A percentile compares a stretch with the other conserved stretches of the same genome.
Evolutionary conservation across 2,888 invertebrate genomes (phyloP).

Genomic region (Apomyelois bistriatella): DNA sequence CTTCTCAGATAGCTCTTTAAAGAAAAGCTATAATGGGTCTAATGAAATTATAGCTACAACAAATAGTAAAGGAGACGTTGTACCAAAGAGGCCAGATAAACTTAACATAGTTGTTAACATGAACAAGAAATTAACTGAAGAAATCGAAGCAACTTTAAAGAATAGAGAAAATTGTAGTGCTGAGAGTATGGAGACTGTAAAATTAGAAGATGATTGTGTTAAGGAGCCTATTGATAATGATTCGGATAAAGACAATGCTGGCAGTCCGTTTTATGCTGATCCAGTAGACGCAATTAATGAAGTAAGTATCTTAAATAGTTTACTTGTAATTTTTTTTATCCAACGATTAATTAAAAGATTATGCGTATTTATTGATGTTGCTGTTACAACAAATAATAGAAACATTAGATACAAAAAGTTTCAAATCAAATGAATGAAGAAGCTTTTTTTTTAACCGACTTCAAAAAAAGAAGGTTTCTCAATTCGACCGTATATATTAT

Average conservation of each 20-base stretch:
- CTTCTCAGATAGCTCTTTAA: slow-evolving; percentile 57
- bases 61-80: slow-evolving; percentile 69
- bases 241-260: slow-evolving; percentile 82
- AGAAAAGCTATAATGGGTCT: slow-evolving; percentile 62
- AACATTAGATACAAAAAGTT: too few relatives aligned
- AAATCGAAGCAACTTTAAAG: slow-evolving; percentile 68
- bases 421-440: too few relatives aligned
- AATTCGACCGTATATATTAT: too few relatives aligned
- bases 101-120: slow-evolving; percentile 68
- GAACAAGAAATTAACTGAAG: slow-evolving; percentile 73
- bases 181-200: slow-evolving; percentile 75
- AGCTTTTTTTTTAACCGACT: too few relatives aligned
- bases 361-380: too few relatives aligned
- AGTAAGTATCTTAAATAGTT: slow-evolving; percentile 41
- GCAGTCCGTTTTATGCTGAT: slow-evolving; percentile 93
- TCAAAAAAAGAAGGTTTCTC: too few relatives aligned
- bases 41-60: slow-evolving; percentile 72
- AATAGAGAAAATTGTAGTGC: slow-evolving; percentile 58
- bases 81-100: slow-evolving; percentile 74
- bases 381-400: too few relatives aligned
- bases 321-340: too few relatives aligned
- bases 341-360: too few relatives aligned
- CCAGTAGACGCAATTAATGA: slow-evolving; percentile 91
- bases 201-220: slow-evolving; percentile 61
- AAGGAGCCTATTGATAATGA: slow-evolving; percentile 51